Evolutionary conservation across 2,888 invertebrate species (phyloP), one percentile per base, ranked within the genome.

Genomic region (Megamerina dolium): DNA sequence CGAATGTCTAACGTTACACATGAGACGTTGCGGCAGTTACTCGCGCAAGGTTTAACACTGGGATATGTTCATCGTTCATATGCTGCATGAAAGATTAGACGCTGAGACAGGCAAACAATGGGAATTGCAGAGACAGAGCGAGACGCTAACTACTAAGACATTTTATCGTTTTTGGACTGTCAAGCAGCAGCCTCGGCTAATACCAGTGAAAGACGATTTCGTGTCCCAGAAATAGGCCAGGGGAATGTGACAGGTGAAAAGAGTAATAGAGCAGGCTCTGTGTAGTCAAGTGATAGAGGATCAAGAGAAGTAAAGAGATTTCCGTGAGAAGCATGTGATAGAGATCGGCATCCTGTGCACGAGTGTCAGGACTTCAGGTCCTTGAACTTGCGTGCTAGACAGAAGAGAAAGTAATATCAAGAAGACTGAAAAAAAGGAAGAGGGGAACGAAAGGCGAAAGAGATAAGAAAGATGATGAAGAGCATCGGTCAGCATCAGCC

Each of bases 21-120:
- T n/a, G 37, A 37, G 16, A 16, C 10, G 17, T 17, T 37, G 3
- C 37, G 37, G 1, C 37, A 37, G 18, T 18, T 37, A 5, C 23
- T 18, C 12, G 37, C 27, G 3, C 37, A 27, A n/a, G 37, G 20
- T 9, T 14, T 37, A 3, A 26, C 27, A 4, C 5, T 37, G 37
- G 37, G 37, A 37, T 17, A 37, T 33, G 33, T 12, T 33, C 2
- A 12, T 37, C 9, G 37, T 26, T 3, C 37, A 37, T 8, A 13
- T 26, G 5, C n/a, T 37, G 2, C 37, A 37, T 27, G 37, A 37
- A 9, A 21, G 14, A 10, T 17, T 37, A 6, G 37, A 37, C n/a
- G n/a, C 16, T 2, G 27, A 27, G n/a, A 27, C 37, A 12, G 27
- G 27, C 8, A 16, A 17, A 8, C 37, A 37, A 26, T 37, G 37